Evolutionary conservation across 2,888 invertebrate species (phyloP).

Genomic region (Listrodromus nycthemerus): DNA sequence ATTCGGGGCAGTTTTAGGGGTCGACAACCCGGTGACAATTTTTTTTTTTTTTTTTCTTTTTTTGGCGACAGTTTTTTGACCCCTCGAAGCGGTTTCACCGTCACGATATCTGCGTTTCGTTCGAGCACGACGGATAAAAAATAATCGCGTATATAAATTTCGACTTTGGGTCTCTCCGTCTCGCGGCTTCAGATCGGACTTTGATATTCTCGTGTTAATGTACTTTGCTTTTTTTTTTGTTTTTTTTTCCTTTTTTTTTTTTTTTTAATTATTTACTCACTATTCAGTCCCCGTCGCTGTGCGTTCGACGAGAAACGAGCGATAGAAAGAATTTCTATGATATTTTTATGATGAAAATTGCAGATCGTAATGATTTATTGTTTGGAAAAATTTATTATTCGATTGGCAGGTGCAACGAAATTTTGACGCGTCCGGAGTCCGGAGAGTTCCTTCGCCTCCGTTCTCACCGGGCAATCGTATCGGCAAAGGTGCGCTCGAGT

Average conservation of each 20-base stretch:
- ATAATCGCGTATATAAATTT: not conserved
- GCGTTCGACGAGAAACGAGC: not conserved
- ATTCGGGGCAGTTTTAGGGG: constrained; percentile 35
- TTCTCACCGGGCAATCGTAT: not conserved
- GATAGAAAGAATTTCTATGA: not conserved
- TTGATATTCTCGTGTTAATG: not conserved
- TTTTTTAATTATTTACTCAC: not conserved
- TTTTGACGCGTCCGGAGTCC: not conserved
- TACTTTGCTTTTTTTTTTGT: not conserved
- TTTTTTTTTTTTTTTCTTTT: not conserved
- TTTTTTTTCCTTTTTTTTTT: not conserved
- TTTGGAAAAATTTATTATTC: too few species aligned
- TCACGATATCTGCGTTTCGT: constrained; percentile 30
- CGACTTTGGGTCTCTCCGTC: not conserved
- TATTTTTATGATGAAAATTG: too few species aligned
- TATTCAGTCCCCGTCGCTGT: not conserved
- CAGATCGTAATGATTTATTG: too few species aligned
- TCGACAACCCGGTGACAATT: constrained; percentile 50
- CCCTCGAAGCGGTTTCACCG: constrained; percentile 11
- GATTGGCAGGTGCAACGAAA: not conserved
- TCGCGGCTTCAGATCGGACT: not conserved
- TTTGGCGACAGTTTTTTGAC: constrained; percentile 44
- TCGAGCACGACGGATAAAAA: constrained; percentile 3
- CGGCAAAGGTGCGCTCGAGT: constrained; percentile 1
- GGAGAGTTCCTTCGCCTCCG: not conserved